phyloP scores from a whole-genome alignment of 2,113 vertebrate species.

The Microcebus tavaratra region DNA sequence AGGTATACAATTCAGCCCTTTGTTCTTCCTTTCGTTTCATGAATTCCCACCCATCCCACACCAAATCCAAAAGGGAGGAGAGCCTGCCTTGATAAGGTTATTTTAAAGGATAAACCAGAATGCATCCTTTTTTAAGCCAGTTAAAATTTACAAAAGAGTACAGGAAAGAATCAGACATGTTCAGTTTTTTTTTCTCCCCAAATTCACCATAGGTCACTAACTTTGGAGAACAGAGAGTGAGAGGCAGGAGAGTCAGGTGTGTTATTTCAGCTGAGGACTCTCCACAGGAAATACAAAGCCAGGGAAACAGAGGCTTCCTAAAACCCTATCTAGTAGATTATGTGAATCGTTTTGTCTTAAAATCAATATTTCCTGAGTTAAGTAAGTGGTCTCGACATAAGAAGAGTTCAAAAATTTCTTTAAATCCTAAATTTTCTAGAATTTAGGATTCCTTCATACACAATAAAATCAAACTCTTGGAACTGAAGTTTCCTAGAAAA shows the following conservation, averaged over 20 bases:
- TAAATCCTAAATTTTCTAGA: background rate
- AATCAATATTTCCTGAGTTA: background rate
- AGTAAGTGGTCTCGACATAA: background rate
- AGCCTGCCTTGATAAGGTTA: background rate
- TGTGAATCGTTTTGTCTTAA: background rate
- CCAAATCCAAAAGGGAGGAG: background rate
- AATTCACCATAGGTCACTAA: background rate
- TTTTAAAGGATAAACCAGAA: background rate
- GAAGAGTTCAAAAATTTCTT: background rate
- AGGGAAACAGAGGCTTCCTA: background rate
- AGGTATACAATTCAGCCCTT: background rate
- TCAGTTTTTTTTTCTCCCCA: background rate
- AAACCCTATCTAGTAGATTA: background rate
- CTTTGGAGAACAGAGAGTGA: background rate
- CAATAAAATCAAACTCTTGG: background rate
- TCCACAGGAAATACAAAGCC: background rate
- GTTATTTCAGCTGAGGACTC: background rate
- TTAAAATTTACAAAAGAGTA: background rate
- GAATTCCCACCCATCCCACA: too few species aligned
- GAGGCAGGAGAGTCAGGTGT: background rate
- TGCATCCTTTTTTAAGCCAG: background rate
- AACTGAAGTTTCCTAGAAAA: background rate
- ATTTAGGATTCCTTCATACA: background rate
- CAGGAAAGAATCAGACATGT: background rate
- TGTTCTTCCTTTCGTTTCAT: background rate